Base-by-base conservation (phyloP, 1,140 invertebrate species). In the Armadillidium nasatum region DNA sequence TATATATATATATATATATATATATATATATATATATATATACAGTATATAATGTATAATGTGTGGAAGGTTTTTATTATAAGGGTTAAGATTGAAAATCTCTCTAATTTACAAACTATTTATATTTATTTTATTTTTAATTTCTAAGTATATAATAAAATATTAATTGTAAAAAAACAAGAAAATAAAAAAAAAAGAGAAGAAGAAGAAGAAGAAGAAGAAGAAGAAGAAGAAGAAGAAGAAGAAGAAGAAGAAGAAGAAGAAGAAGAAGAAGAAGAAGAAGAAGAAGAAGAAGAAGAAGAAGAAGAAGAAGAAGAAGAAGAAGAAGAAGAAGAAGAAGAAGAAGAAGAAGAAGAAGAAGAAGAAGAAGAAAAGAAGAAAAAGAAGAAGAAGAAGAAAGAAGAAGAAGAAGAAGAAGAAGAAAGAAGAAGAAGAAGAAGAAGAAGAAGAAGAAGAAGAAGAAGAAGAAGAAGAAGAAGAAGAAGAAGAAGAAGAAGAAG, bases 271-370 rank as follows among this genome's bases (percentile, higher is more conserved):
- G 13, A 19, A 44, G 22, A 6, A 19, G 7, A 33, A 44, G 71
- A 44, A 9, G 21, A 9, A 66, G 21, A 44, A 21, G 50, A 43
- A 60, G 33, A 60, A 45, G 21, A 21, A 54, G 72, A 44, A 21
- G 45, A 54, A 54, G 73, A 67, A 19, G 15, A 13, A 60, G 73
- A 44, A 15, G 50, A n/a, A 60, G 73, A 74, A 19, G 23, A n/a
- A 44, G 46, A 19, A 22, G 45, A 23, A 60, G 13, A 22, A 45
- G 13, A 15, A 60, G 19, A 45, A 13, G 43, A 10, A 19, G 54
- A 33, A 6, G 6, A 6, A 33, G 33, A 33, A 6, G 6, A 6
- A 33, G 33, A 33, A 6, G 6, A 6, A 33, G 33, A 33, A 6
- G 6, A 6, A 33, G 33, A 33, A 6, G 6, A 6, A 33, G 33